Evolutionary conservation across 2,888 invertebrate genomes (phyloP).

Genomic region (Lagria hirta): DNA sequence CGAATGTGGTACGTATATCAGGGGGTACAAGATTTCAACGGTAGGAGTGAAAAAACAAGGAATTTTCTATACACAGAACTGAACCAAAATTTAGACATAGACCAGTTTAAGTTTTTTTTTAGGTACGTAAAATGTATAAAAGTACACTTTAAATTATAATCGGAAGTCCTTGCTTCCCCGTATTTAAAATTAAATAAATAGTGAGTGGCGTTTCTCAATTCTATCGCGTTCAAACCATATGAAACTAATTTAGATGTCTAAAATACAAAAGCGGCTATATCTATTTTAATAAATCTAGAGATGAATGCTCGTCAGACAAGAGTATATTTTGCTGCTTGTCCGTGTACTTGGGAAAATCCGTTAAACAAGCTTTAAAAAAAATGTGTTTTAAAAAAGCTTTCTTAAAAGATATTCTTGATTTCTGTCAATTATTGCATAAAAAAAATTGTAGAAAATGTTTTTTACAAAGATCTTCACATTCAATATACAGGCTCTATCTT

Average conservation of each 20-base stretch:
- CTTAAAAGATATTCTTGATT: constrained; percentile 30
- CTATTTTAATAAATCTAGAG: constrained; percentile 31
- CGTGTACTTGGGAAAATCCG: constrained; percentile 21
- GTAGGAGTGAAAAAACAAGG: no score
- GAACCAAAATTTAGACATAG: no score
- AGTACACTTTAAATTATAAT: constrained; percentile 26
- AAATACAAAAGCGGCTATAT: constrained; percentile 47
- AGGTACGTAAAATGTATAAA: constrained; percentile 25
- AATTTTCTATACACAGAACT: constrained; percentile 3
- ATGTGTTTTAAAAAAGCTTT: constrained; percentile 17
- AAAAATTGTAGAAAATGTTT: constrained; percentile 45
- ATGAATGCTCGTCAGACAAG: constrained; percentile 25
- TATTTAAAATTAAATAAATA: constrained; percentile 32
- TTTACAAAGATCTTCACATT: constrained; percentile 41
- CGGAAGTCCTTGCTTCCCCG: constrained; percentile 12
- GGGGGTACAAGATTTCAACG: no score
- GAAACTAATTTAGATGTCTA: constrained; percentile 43
- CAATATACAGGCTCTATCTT: constrained; percentile 40
- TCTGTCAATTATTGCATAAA: constrained; percentile 38
- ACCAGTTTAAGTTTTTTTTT: constrained; percentile 16
- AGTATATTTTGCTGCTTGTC: constrained; percentile 18
- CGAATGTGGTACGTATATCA: no score
- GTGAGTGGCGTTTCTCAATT: constrained; percentile 30
- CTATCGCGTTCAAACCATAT: constrained; percentile 40
- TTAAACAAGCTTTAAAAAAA: constrained; percentile 23